Percentiles rank a stretch among this genome's conserved stretches.
These are phyloP conservation scores for Cathartes aura DNA, from an alignment of 2,113 vertebrate genomes.

Conservation along the genomic window DNA sequence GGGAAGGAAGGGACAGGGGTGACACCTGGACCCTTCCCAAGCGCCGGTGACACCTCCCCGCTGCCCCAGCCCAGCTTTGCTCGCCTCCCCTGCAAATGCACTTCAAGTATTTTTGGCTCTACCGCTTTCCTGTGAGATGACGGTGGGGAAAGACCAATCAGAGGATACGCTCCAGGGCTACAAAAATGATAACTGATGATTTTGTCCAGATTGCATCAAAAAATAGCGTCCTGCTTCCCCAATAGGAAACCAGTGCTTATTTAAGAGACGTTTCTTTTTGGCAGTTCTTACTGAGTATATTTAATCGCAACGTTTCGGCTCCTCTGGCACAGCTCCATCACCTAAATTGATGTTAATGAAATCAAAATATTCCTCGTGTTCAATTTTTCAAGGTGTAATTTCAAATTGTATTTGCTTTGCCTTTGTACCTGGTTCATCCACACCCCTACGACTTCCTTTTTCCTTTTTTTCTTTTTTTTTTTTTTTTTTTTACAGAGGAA, in stretches of 20 bases:
- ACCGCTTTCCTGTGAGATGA: not conserved
- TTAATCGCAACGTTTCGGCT: accelerated
- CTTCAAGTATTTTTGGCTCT: not conserved
- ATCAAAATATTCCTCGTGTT: not conserved
- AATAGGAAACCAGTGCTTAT: not conserved
- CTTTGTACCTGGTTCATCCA: not conserved
- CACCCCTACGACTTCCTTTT: not conserved
- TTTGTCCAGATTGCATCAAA: not conserved
- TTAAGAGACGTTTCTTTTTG: not conserved
- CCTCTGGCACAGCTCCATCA: not conserved
- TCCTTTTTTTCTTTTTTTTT: too few relatives aligned
- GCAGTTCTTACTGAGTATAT: not conserved
- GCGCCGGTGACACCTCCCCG: not conserved
- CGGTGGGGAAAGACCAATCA: not conserved
- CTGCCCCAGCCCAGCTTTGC: not conserved
- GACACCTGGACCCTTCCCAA: not conserved
- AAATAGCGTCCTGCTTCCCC: not conserved
- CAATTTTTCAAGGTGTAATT: not conserved
- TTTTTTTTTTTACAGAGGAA: not conserved
- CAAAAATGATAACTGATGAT: not conserved
- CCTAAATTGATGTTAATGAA: not conserved
- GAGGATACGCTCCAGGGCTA: not conserved
- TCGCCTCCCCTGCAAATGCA: not conserved
- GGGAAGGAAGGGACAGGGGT: not conserved
- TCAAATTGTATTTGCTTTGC: not conserved